phyloP scores from a whole-genome alignment of 2,888 invertebrate genomes.

The Drosophila neotestacea region DNA sequence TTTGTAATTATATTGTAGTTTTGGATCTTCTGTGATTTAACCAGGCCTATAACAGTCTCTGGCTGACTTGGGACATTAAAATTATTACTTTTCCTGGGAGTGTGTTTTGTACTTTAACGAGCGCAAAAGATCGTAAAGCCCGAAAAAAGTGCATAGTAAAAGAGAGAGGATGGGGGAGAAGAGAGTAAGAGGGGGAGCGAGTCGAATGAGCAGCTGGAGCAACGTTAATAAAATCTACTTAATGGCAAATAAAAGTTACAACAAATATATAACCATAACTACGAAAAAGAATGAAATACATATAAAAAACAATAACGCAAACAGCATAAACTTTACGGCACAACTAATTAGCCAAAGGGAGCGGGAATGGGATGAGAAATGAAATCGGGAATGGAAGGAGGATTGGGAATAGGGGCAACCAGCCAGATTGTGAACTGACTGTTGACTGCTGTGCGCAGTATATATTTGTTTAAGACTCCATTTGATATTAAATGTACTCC shows the following conservation, averaged over 20 bases:
- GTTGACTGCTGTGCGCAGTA: slow-evolving; percentile 1
- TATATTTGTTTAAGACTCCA: not conserved
- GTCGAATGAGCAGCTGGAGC: slow-evolving; percentile 10
- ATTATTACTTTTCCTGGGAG: slow-evolving; percentile 70
- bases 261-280: slow-evolving; percentile 62
- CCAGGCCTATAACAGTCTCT: slow-evolving; percentile 9
- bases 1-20: slow-evolving; percentile 67
- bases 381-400: not conserved
- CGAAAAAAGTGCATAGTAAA: slow-evolving; percentile 26
- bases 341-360: slow-evolving; percentile 68
- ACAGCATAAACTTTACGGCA: slow-evolving; percentile 70
- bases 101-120: slow-evolving; percentile 60
- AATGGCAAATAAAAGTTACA: slow-evolving; percentile 78
- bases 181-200: not conserved
- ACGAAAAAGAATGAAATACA: slow-evolving; percentile 33
- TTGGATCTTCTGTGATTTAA: slow-evolving; percentile 32
- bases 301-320: slow-evolving; percentile 65
- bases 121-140: slow-evolving; percentile 64
- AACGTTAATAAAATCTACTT: slow-evolving; percentile 72
- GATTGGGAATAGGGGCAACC: not conserved
- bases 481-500: slow-evolving; percentile 4
- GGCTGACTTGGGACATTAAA: slow-evolving; percentile 44
- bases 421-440: not conserved
- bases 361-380: not conserved
- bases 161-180: not conserved